phyloP scores from a whole-genome alignment of 2,113 vertebrate species.

The Heterotilapia buettikoferi region DNA sequence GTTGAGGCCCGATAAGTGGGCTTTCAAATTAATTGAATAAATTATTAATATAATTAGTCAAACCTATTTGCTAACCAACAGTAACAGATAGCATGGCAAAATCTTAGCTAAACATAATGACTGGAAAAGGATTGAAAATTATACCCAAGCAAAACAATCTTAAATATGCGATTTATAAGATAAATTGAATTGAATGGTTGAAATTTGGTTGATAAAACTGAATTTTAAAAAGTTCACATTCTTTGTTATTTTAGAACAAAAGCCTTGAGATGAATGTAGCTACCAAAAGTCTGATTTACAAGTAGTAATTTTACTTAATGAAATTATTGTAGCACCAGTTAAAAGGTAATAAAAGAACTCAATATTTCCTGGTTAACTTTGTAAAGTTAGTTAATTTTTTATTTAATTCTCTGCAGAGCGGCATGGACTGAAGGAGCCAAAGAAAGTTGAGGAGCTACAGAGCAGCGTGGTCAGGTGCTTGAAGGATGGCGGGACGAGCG shows the following conservation, averaged over 20 bases:
- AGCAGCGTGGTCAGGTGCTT: constrained; percentile 89
- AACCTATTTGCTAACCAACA: background rate
- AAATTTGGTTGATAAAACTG: background rate
- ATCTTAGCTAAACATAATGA: background rate
- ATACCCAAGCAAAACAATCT: background rate
- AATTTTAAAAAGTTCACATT: background rate
- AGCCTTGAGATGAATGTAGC: background rate
- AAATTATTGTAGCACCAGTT: background rate
- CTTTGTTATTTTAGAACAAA: background rate
- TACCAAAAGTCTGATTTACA: background rate
- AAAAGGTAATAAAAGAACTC: background rate
- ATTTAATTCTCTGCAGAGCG: constrained; percentile 74
- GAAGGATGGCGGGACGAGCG: constrained; percentile 82
- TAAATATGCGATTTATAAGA: background rate
- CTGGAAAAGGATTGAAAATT: background rate
- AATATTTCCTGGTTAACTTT: background rate
- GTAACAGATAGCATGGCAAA: background rate
- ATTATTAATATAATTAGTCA: background rate
- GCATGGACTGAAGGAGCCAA: constrained; percentile 91
- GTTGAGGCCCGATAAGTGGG: background rate
- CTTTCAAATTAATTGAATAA: background rate
- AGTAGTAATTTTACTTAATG: background rate
- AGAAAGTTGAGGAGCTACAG: constrained; percentile 91
- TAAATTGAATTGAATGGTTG: background rate
- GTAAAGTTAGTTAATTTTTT: background rate